Percentiles rank a stretch among this genome's conserved stretches.
phyloP scores from a whole-genome alignment of 2,113 vertebrate species.

The Propithecus coquereli region DNA sequence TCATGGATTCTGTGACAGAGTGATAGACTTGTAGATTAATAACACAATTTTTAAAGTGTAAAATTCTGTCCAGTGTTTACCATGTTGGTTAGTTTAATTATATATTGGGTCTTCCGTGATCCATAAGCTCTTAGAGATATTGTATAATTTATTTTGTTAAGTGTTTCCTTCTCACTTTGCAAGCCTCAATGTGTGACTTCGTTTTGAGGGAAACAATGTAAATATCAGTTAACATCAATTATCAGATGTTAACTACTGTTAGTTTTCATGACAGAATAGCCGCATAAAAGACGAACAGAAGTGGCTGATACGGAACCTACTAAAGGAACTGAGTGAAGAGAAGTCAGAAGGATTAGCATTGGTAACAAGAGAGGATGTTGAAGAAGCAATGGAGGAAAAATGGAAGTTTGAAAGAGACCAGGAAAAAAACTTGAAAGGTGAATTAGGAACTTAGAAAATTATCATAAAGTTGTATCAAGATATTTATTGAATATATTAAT shows the following conservation, averaged over 20 bases:
- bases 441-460: neutral
- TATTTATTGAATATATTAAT: neutral
- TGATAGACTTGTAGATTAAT: neutral
- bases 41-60: neutral
- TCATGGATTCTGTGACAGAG: neutral
- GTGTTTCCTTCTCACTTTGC: neutral
- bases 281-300: constrained; percentile 80
- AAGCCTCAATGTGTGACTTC: neutral
- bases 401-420: constrained; percentile 80
- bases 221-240: no score
- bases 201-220: neutral
- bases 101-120: neutral
- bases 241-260: neutral
- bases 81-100: neutral
- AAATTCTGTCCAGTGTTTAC: neutral
- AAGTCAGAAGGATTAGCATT: constrained; percentile 62
- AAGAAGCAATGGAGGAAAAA: constrained; percentile 79
- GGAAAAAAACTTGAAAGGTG: constrained; percentile 85
- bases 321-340: constrained; percentile 77
- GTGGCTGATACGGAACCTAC: constrained; percentile 63
- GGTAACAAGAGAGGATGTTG: constrained; percentile 82
- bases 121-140: neutral
- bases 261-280: constrained; percentile 71
- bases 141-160: neutral
- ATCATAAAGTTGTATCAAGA: neutral